Evolutionary conservation across 2,888 invertebrate species (phyloP), one percentile per base, ranked within the genome.

Genomic region (Drosophila bunnanda): DNA sequence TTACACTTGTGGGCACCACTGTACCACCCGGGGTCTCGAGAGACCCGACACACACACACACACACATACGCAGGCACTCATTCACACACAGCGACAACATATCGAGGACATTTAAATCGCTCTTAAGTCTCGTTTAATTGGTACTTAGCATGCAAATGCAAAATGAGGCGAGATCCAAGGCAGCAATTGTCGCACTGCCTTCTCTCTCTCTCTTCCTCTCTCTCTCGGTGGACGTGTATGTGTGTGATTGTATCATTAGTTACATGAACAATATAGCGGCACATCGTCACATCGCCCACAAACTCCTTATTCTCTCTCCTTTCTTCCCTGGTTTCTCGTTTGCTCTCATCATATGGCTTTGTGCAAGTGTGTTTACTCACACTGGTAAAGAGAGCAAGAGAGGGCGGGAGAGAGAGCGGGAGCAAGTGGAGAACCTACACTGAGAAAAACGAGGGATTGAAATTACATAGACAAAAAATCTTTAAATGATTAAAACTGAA

Each of bases 111-210:
- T 76, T 83, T 81, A 78, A 84, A 82, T 80, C 80, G 80, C 78
- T 70, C 74, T 84, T 80, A 82, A 85, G 76, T 73, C 80, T 65
- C 73, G 62, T 80, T 78, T 82, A 83, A 82, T 85, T 80, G 85
- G 69, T 76, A 79, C 83, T 82, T 79, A 82, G 76, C 82, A 85
- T 85, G 82, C 82, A 82, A 76, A 85, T 79, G 78, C 67, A 72
- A 75, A 81, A 76, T 76, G 76, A 81, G 77, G 70, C 79, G 59
- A 78, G 67, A 80, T 70, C 76, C 62, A 64, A 76, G 62, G 54
- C 67, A 66, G 69, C 64, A 77, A 78, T 77, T 79, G 75, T 82
- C 71, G 64, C 66, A 59, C 57, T 52, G 48, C 25, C 65, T 52
- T 48, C 17, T 32, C 25, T 25, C 25, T 25, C 25, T 25, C 25